A percentile compares a stretch with the other conserved stretches of the same genome.
These are phyloP conservation scores for Poeciliopsis turrubarensis DNA, from an alignment of 2,113 vertebrate species.

Conservation along the genomic window DNA sequence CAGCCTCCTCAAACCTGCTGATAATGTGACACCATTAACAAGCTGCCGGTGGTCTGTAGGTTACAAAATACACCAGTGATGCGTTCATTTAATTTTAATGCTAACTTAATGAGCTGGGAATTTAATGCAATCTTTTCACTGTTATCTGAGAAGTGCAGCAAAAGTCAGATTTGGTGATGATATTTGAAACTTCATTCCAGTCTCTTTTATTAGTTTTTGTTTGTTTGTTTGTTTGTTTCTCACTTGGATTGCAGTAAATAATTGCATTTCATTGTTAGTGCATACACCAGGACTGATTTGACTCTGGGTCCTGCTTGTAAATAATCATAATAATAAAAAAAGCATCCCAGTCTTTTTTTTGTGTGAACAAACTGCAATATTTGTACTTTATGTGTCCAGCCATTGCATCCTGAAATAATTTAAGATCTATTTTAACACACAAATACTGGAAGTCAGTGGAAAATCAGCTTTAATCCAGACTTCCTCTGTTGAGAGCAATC, in stretches of 20 bases:
- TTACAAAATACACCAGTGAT: background rate
- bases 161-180: background rate
- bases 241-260: background rate
- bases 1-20: background rate
- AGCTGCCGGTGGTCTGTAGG: background rate
- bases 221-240: background rate
- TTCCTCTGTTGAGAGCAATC: background rate
- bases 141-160: background rate
- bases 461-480: background rate
- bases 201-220: background rate
- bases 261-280: background rate
- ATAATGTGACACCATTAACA: slow-evolving; percentile 13
- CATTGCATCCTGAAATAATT: too few species aligned
- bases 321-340: too few species aligned
- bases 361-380: too few species aligned
- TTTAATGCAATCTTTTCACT: background rate
- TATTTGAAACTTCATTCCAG: too few species aligned
- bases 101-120: background rate
- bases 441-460: background rate
- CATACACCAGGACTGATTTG: background rate
- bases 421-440: background rate
- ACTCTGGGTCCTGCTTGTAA: too few species aligned
- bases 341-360: too few species aligned
- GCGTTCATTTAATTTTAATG: background rate
- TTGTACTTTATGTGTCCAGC: too few species aligned